A percentile compares a stretch with the other conserved stretches of the same genome.
phyloP scores from a whole-genome alignment of 2,113 vertebrate species.

The Regulus satrapa region DNA sequence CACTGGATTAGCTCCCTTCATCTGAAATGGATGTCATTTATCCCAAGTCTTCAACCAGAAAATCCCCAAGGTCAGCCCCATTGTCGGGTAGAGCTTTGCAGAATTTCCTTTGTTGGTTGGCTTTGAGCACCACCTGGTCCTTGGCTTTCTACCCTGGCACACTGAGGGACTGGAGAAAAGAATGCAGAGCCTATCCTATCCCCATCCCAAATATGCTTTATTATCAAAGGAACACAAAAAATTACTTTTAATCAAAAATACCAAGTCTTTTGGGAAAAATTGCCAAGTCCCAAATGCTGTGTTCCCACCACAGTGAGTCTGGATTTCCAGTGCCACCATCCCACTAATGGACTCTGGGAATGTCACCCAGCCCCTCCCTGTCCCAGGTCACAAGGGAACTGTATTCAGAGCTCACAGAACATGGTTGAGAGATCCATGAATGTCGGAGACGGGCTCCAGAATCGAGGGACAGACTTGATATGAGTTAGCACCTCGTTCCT shows the following conservation, averaged over 20 bases:
- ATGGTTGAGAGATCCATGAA: background rate
- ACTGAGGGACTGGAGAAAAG: too few relatives aligned
- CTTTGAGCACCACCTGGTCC: background rate
- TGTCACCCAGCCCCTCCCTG: background rate
- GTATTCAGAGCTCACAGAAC: background rate
- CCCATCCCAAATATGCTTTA: rapidly evolving
- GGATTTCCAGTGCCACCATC: background rate
- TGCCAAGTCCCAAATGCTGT: background rate
- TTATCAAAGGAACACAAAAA: background rate
- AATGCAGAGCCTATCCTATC: background rate
- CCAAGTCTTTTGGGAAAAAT: background rate
- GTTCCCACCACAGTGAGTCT: background rate
- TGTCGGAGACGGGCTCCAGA: too few relatives aligned
- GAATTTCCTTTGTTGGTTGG: background rate
- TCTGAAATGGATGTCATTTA: background rate
- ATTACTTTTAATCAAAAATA: background rate
- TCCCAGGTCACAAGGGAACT: background rate
- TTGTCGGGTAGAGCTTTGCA: background rate
- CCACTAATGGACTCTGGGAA: background rate
- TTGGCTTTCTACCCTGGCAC: background rate
- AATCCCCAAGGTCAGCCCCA: background rate
- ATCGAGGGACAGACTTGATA: too few relatives aligned
- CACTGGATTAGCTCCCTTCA: slow-evolving; percentile 17
- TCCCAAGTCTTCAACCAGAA: background rate
- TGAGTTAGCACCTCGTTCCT: too few relatives aligned